Conservation (phyloP, 2,113 vertebrate genomes). For the Malurus melanocephalus region DNA sequence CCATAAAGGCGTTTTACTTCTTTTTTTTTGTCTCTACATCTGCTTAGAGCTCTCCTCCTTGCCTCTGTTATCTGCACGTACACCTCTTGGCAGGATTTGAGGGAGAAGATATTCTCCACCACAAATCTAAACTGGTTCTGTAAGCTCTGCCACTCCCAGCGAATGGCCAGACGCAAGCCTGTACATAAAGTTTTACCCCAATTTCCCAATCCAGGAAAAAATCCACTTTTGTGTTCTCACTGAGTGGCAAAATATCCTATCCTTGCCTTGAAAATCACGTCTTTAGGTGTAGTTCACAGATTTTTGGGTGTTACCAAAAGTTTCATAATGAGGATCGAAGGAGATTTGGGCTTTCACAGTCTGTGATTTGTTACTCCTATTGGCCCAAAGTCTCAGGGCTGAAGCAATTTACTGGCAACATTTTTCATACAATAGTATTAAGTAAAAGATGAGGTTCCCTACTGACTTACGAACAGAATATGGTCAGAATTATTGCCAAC, state of each 20-base stretch:
- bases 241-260: neutral
- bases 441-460: neutral
- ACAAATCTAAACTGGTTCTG: slow-evolving; percentile 15
- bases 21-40: neutral
- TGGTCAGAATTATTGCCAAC: neutral
- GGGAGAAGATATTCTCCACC: neutral
- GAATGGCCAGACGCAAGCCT: neutral
- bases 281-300: neutral
- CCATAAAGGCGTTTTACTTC: neutral
- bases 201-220: neutral
- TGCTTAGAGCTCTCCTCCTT: neutral
- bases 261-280: neutral
- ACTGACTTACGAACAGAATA: neutral
- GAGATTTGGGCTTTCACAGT: neutral
- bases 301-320: neutral
- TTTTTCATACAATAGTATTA: neutral
- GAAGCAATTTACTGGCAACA: neutral
- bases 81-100: neutral
- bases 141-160: neutral
- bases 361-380: neutral
- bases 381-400: neutral
- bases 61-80: neutral
- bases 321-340: neutral
- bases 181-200: neutral
- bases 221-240: neutral